phyloP scores from a whole-genome alignment of 2,113 vertebrate genomes.

The Myocastor coypus region DNA sequence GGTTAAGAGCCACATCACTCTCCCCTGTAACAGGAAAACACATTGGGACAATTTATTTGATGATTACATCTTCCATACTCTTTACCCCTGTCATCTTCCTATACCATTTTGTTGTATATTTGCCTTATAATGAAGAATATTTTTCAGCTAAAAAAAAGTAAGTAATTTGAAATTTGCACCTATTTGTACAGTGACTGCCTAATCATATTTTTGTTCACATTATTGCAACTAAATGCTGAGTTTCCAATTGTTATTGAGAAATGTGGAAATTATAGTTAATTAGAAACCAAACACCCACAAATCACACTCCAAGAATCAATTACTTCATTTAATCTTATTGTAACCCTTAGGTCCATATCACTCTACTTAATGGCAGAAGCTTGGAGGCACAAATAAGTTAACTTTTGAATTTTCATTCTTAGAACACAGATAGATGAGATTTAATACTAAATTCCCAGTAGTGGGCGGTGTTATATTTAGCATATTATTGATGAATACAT shows the following conservation, averaged over 20 bases:
- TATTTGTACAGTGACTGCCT: not conserved
- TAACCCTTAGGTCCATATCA: not conserved
- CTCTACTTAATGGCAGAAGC: not conserved
- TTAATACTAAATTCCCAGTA: not conserved
- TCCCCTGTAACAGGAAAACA: too few species aligned
- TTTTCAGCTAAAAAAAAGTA: too few species aligned
- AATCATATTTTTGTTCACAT: not conserved
- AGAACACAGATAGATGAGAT: not conserved
- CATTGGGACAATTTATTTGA: too few species aligned
- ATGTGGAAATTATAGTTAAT: not conserved
- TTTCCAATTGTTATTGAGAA: not conserved
- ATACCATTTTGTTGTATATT: too few species aligned
- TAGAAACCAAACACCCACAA: not conserved
- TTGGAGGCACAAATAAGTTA: not conserved
- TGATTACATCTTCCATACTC: too few species aligned
- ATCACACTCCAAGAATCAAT: not conserved
- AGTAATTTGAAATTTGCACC: not conserved
- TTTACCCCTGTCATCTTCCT: too few species aligned
- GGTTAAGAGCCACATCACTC: too few species aligned
- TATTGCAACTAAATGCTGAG: not conserved
- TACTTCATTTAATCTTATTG: not conserved
- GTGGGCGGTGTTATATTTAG: not conserved
- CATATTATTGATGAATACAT: constrained; percentile 1
- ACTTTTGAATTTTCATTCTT: not conserved
- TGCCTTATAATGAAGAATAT: too few species aligned